These are phyloP conservation scores for Griposia aprilina DNA, from an alignment of 2,888 invertebrate species.

Conservation along the genomic window DNA sequence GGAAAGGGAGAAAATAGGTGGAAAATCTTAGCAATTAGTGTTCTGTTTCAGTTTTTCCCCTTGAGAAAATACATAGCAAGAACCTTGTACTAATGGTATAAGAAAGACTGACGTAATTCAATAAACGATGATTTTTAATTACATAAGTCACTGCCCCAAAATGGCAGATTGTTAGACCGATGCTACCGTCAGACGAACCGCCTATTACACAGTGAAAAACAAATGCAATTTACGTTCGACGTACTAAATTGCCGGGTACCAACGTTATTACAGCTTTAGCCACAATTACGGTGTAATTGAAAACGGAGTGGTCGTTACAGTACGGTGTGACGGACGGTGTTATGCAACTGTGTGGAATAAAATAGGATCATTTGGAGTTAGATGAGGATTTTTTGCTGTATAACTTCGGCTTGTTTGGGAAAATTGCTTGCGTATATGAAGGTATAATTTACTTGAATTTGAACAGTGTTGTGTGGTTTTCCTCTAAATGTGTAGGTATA, in stretches of 20 bases:
- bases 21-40: not conserved
- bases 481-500: not conserved
- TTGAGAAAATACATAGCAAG: not conserved
- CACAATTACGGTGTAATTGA: constrained; percentile 89
- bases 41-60: not conserved
- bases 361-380: constrained; percentile 59
- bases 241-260: constrained; percentile 83
- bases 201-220: constrained; percentile 78
- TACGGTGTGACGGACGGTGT: constrained; percentile 75
- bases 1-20: too few species aligned
- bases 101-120: not conserved
- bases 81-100: not conserved
- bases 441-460: not conserved
- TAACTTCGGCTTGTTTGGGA: not conserved
- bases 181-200: constrained; percentile 60
- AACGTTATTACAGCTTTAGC: constrained; percentile 83
- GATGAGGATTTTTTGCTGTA: constrained; percentile 12
- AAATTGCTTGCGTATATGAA: not conserved
- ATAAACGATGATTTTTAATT: constrained; percentile 8
- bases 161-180: constrained; percentile 44
- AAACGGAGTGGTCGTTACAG: constrained; percentile 85
- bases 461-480: too few species aligned
- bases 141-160: constrained; percentile 21
- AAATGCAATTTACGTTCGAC: constrained; percentile 84
- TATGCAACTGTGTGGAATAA: constrained; percentile 67